Base-by-base conservation (phyloP, 2,797 vertebrate species). In the Cynodonichthys magdalenae region DNA sequence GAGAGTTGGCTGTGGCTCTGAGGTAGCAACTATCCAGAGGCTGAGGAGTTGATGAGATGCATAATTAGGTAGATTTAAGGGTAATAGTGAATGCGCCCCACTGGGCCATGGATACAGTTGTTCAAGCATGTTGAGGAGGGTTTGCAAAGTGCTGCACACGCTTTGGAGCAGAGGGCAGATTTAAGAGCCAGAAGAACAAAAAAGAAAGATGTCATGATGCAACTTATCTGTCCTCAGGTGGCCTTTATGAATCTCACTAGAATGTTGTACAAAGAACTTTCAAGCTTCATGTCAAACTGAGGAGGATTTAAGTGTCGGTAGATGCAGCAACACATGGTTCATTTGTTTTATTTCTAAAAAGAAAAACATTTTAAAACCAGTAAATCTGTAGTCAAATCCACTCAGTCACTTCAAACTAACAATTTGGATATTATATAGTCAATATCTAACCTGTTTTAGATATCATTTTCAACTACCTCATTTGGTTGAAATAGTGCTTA, bases 31-130 rank as follows among this genome's bases (percentile, higher is more conserved):
- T 75, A 83, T 80, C 50, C 49, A 82, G 82, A 63, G 46, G 69
- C 66, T 78, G 74, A 73, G 64, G 71, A 79, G 76, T 75, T 83
- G 79, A 90, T 74, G 87, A 85, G 84, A 86, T 72, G 85, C 74
- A 57, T 91, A 90, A 91, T 93, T 90, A 90, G 74, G 68, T 76
- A 86, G 89, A 86, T 90, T 87, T 85, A 74, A 83, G 75, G 77
- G 76, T 58, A 77, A 83, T 75, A 64, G 74, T n/a, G 15, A 87
- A 59, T 14, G 59, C 54, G 54, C 69, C 65, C 81, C 73, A 68
- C 69, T 82, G 82, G 76, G 81, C 78, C 31, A 3, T 61, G 74
- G 77, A 71, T 79, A 63, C 81, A 83, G 74, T 81, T 83, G 82
- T 83, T 81, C 77, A 69, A 80, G 80, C 72, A 14, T 64, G 79